A percentile compares a stretch with the other conserved stretches of the same genome.
phyloP scores from a whole-genome alignment of 2,888 invertebrate genomes.

The Silvanus unidentatus region DNA sequence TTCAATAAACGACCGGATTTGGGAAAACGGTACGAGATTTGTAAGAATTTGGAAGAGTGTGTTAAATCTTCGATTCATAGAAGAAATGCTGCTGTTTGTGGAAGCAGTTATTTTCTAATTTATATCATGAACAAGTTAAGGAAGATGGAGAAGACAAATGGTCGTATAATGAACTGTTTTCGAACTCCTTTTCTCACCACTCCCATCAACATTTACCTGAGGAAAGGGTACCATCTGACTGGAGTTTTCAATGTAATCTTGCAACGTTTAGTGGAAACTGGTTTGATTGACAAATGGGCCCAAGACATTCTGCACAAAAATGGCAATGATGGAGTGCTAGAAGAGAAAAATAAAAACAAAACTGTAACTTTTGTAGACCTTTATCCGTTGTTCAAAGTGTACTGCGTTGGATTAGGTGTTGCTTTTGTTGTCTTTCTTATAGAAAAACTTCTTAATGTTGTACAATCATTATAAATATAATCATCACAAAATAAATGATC shows the following conservation, averaged over 20 bases:
- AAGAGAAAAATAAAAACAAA: no score
- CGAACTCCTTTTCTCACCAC: slow-evolving; percentile 32
- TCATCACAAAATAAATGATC: no score
- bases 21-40: slow-evolving; percentile 15
- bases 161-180: slow-evolving; percentile 27
- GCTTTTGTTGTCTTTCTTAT: no score
- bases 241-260: slow-evolving; percentile 29
- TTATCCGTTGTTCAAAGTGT: no score
- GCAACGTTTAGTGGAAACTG: slow-evolving; percentile 30
- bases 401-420: no score
- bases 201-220: slow-evolving; percentile 37
- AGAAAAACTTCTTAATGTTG: no score
- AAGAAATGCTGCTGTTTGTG: slow-evolving; percentile 27
- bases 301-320: no score
- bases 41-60: slow-evolving; percentile 25
- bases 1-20: slow-evolving; percentile 8
- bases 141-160: slow-evolving; percentile 25
- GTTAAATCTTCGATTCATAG: slow-evolving; percentile 23
- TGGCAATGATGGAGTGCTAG: no score
- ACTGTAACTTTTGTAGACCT: no score
- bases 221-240: slow-evolving; percentile 37
- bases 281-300: neutral
- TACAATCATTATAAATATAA: no score
- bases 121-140: slow-evolving; percentile 17
- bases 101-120: slow-evolving; percentile 30